Percentiles rank a stretch among this genome's conserved stretches.
These are phyloP conservation scores for Ibidorhyncha struthersii DNA, from an alignment of 2,113 vertebrate genomes.

Conservation along the genomic window DNA sequence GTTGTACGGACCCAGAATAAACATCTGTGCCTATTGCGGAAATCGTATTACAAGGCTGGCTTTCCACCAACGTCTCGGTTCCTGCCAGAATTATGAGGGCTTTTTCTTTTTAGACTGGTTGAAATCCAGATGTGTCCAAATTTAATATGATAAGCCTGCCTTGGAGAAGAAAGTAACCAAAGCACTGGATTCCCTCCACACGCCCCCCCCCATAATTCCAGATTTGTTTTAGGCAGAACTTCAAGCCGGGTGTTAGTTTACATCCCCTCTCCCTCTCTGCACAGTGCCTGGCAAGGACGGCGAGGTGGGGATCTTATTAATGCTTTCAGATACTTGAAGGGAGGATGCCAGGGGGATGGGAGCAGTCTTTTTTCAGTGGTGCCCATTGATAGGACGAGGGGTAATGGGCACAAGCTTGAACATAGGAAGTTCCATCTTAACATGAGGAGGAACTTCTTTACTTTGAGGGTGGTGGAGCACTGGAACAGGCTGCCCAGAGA, in stretches of 20 bases:
- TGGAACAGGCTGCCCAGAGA: too few relatives aligned
- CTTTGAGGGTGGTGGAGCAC: too few relatives aligned
- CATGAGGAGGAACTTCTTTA: too few relatives aligned
- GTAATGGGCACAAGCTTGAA: too few relatives aligned
- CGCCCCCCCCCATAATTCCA: background rate
- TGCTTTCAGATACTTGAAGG: too few relatives aligned
- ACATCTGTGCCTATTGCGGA: background rate
- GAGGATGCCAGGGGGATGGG: too few relatives aligned
- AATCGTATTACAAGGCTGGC: slow-evolving; percentile 1
- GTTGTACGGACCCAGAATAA: background rate
- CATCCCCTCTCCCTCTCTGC: background rate
- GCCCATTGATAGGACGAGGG: too few relatives aligned
- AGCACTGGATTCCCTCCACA: background rate
- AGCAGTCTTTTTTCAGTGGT: too few relatives aligned
- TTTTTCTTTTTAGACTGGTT: slow-evolving; percentile 34
- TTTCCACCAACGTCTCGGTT: background rate
- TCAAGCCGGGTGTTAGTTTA: background rate
- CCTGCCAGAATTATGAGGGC: slow-evolving; percentile 28
- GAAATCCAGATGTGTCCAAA: slow-evolving; percentile 12
- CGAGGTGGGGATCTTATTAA: too few relatives aligned
- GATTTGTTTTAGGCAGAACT: background rate
- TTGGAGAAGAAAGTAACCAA: background rate
- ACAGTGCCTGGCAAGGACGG: fast-evolving
- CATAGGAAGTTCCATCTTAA: too few relatives aligned
- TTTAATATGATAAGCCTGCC: background rate